Evolutionary conservation across 2,113 vertebrate species (phyloP).

Genomic region (Melanotaenia duboulayi): DNA sequence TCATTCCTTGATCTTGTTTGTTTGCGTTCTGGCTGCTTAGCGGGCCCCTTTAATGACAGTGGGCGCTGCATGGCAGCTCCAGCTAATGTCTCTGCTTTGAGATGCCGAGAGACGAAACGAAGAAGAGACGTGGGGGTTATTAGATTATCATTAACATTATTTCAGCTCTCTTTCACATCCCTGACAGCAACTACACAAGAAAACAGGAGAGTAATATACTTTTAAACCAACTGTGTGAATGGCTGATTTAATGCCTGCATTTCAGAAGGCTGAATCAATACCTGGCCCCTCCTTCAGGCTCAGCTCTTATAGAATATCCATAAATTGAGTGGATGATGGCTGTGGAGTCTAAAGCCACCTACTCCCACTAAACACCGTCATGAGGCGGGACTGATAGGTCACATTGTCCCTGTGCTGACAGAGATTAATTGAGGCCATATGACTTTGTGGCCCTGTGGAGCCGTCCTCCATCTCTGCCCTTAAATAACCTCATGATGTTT

Average conservation of each 20-base stretch:
- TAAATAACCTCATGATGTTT: slow-evolving; percentile 46
- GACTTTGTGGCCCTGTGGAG: slow-evolving; percentile 39
- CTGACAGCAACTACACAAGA: background rate
- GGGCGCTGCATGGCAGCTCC: slow-evolving; percentile 11
- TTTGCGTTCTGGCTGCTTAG: slow-evolving; percentile 40
- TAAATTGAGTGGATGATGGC: slow-evolving; percentile 66
- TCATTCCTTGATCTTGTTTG: slow-evolving; percentile 61
- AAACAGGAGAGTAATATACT: slow-evolving; percentile 47
- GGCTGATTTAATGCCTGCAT: slow-evolving; percentile 57
- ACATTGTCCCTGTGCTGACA: slow-evolving; percentile 69
- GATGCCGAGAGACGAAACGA: background rate
- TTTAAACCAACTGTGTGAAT: slow-evolving; percentile 54
- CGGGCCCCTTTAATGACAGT: slow-evolving; percentile 8
- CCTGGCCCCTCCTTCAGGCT: slow-evolving; percentile 41
- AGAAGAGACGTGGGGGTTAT: slow-evolving; percentile 18
- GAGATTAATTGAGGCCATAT: slow-evolving; percentile 70
- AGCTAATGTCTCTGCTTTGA: slow-evolving; percentile 29
- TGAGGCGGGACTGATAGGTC: slow-evolving; percentile 69
- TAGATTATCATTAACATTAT: slow-evolving; percentile 52
- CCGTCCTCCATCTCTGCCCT: slow-evolving; percentile 32
- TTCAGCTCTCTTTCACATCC: slow-evolving; percentile 37
- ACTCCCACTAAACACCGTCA: slow-evolving; percentile 60
- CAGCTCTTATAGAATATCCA: slow-evolving; percentile 64
- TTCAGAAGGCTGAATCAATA: slow-evolving; percentile 57
- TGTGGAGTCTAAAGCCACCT: slow-evolving; percentile 58